Evolutionary conservation across 2,888 invertebrate genomes (phyloP).

Genomic region (Calliphora vomitoria): DNA sequence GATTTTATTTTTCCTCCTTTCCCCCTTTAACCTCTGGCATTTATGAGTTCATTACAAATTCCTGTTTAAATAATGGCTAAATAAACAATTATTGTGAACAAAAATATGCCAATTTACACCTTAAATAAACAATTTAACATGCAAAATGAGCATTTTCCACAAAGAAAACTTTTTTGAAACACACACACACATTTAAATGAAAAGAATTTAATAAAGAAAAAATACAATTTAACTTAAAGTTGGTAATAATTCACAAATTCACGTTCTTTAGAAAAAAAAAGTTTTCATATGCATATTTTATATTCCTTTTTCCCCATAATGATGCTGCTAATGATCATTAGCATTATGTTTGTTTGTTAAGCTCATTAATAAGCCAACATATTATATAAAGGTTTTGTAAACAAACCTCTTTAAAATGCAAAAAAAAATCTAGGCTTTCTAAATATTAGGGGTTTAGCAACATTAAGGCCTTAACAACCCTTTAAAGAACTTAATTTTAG

Average conservation of each 20-base stretch:
- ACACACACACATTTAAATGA: not conserved
- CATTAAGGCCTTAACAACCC: not conserved
- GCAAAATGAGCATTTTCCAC: slow-evolving; percentile 68
- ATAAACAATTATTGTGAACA: slow-evolving; percentile 58
- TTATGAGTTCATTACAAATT: slow-evolving; percentile 3
- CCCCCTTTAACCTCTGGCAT: too few relatives aligned
- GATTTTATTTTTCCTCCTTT: slow-evolving; percentile 1
- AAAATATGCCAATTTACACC: slow-evolving; percentile 69
- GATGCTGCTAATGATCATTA: slow-evolving; percentile 12
- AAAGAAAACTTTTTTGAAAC: slow-evolving; percentile 15
- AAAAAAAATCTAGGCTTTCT: slow-evolving; percentile 18
- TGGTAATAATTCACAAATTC: slow-evolving; percentile 10
- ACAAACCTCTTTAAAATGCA: slow-evolving; percentile 52
- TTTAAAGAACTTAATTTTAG: too few relatives aligned
- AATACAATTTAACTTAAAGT: slow-evolving; percentile 18
- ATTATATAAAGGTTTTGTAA: slow-evolving; percentile 51
- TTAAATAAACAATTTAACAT: slow-evolving; percentile 72
- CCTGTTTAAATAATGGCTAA: slow-evolving; percentile 47
- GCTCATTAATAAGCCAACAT: slow-evolving; percentile 63
- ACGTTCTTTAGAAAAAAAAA: slow-evolving; percentile 20
- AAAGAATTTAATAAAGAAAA: slow-evolving; percentile 16
- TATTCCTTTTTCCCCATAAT: not conserved
- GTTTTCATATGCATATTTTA: not conserved
- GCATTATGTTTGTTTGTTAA: slow-evolving; percentile 47
- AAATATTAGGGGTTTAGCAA: not conserved